A percentile compares a stretch with the other conserved stretches of the same genome.
These are phyloP conservation scores for Penaeus chinensis DNA, from an alignment of 1,140 invertebrate species.

Conservation along the genomic window DNA sequence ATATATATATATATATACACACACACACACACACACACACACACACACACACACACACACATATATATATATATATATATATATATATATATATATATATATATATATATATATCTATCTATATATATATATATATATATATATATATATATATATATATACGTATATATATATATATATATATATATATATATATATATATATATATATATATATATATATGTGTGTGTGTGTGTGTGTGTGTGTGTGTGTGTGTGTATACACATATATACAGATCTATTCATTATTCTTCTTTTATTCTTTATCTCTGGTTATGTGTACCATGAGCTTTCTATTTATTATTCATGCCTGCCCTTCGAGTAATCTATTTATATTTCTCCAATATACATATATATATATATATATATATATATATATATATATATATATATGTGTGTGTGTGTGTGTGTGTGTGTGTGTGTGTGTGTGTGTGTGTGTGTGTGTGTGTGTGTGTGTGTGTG, in stretches of 20 bases:
- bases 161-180: no score
- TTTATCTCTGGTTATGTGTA: not conserved
- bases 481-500: slow-evolving; percentile 15
- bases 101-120: not conserved
- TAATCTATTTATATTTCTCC: no score
- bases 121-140: not conserved
- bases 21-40: slow-evolving; percentile 9
- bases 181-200: not conserved
- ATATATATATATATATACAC: slow-evolving; percentile 11
- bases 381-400: no score
- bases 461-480: slow-evolving; percentile 15
- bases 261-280: no score
- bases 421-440: not conserved
- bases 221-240: not conserved
- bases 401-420: not conserved
- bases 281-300: not conserved
- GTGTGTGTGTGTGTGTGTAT: no score
- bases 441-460: slow-evolving; percentile 15
- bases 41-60: slow-evolving; percentile 9
- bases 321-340: no score
- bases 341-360: no score
- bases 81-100: not conserved
- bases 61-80: no score
- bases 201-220: not conserved
- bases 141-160: no score